phyloP scores from a whole-genome alignment of 2,888 invertebrate species.

The Neocrepidodera transversa region DNA sequence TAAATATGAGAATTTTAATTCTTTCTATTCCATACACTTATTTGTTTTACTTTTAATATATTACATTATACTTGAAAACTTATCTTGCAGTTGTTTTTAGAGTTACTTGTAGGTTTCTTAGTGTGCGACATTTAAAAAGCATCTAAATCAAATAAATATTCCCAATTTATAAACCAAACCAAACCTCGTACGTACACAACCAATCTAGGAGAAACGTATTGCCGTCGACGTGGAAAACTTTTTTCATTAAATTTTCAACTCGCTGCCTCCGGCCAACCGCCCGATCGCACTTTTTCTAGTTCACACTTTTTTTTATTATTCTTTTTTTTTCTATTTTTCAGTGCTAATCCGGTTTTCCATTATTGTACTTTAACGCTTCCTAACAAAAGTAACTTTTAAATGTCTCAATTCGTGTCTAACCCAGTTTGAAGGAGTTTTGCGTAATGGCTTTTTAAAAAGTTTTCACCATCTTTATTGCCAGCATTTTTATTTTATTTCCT shows the following conservation, averaged over 20 bases:
- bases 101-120: too few relatives aligned
- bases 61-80: too few relatives aligned
- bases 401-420: constrained; percentile 38
- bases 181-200: constrained; percentile 9
- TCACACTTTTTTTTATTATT: constrained; percentile 9
- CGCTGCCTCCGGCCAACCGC: constrained; percentile 10
- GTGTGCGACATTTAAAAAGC: too few relatives aligned
- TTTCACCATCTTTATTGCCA: constrained; percentile 21
- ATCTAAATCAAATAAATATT: background rate
- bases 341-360: constrained; percentile 30
- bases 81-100: too few relatives aligned
- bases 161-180: constrained; percentile 7
- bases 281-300: constrained; percentile 14
- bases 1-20: too few relatives aligned
- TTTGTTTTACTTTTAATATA: too few relatives aligned
- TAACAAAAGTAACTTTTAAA: constrained; percentile 37
- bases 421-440: constrained; percentile 36
- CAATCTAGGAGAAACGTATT: constrained; percentile 21
- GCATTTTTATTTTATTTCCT: constrained; percentile 10
- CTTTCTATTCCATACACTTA: too few relatives aligned
- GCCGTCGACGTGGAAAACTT: constrained; percentile 1
- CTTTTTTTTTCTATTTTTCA: constrained; percentile 10
- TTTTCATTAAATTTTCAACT: constrained; percentile 26
- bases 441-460: constrained; percentile 36
- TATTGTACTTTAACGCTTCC: constrained; percentile 37